These are phyloP conservation scores for Lamellibrachia columna DNA, from an alignment of 2,888 invertebrate genomes.

Conservation along the genomic window DNA sequence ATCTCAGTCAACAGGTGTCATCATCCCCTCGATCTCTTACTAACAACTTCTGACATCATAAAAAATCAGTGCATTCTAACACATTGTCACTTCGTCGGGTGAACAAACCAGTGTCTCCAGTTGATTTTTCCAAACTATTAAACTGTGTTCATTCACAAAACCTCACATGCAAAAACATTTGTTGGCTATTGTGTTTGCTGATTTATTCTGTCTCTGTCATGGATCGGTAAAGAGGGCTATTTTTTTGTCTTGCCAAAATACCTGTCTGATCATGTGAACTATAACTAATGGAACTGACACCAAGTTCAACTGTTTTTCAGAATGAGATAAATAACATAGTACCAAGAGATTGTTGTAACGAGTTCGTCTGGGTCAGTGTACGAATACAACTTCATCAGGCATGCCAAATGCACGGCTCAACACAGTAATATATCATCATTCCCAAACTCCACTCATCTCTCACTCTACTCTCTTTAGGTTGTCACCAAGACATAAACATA, in stretches of 20 bases:
- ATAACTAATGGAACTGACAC: background rate
- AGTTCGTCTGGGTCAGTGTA: background rate
- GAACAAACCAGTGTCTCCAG: background rate
- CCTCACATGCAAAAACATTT: too few relatives aligned
- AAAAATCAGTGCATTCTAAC: background rate
- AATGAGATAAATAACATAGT: background rate
- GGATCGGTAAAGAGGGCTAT: too few relatives aligned
- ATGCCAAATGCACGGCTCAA: background rate
- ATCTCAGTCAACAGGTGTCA: background rate
- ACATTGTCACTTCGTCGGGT: background rate
- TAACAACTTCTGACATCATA: background rate
- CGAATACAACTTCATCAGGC: constrained; percentile 6
- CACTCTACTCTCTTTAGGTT: too few relatives aligned
- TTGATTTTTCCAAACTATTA: background rate
- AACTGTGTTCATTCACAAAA: too few relatives aligned
- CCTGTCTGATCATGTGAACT: too few relatives aligned
- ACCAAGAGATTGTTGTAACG: background rate
- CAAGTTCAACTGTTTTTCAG: background rate
- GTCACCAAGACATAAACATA: too few relatives aligned
- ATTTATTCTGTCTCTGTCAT: too few relatives aligned
- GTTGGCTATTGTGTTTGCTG: too few relatives aligned
- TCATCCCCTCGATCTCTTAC: background rate
- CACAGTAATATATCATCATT: background rate
- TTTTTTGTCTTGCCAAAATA: too few relatives aligned
- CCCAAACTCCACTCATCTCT: background rate